These are phyloP conservation scores for Apoda limacodes DNA, from an alignment of 2,888 invertebrate species.

Conservation along the genomic window DNA sequence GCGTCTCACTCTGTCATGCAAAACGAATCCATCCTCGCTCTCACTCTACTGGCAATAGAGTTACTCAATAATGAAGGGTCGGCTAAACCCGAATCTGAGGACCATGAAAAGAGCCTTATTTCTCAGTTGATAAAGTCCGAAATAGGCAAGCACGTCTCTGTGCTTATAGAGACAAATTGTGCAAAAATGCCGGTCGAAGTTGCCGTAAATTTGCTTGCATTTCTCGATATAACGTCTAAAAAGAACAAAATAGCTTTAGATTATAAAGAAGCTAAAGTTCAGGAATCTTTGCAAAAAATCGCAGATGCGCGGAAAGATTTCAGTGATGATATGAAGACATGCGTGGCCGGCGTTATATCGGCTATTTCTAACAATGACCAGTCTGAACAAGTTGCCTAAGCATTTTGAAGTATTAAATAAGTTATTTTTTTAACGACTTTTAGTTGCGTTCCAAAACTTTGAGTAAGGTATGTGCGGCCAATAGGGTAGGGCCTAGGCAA, in stretches of 20 bases:
- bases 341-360: slow-evolving; percentile 29
- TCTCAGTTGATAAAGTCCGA: slow-evolving; percentile 56
- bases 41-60: slow-evolving; percentile 71
- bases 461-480: no score
- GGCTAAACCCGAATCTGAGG: slow-evolving; percentile 22
- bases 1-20: slow-evolving; percentile 91
- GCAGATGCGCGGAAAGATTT: slow-evolving; percentile 41
- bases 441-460: no score
- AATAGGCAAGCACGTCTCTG: slow-evolving; percentile 61
- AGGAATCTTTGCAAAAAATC: slow-evolving; percentile 41
- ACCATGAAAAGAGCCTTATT: slow-evolving; percentile 37
- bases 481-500: no score
- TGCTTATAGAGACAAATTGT: slow-evolving; percentile 57
- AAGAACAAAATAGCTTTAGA: slow-evolving; percentile 38
- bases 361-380: slow-evolving; percentile 32
- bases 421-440: no score
- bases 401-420: no score
- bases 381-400: no score
- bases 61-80: slow-evolving; percentile 29
- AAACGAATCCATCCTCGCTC: slow-evolving; percentile 81
- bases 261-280: slow-evolving; percentile 43
- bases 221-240: slow-evolving; percentile 55
- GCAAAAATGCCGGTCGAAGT: slow-evolving; percentile 60
- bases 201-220: slow-evolving; percentile 59
- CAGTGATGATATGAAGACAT: slow-evolving; percentile 32